These are phyloP conservation scores for Nephotettix cincticeps DNA, from an alignment of 1,140 invertebrate genomes.

Conservation along the genomic window DNA sequence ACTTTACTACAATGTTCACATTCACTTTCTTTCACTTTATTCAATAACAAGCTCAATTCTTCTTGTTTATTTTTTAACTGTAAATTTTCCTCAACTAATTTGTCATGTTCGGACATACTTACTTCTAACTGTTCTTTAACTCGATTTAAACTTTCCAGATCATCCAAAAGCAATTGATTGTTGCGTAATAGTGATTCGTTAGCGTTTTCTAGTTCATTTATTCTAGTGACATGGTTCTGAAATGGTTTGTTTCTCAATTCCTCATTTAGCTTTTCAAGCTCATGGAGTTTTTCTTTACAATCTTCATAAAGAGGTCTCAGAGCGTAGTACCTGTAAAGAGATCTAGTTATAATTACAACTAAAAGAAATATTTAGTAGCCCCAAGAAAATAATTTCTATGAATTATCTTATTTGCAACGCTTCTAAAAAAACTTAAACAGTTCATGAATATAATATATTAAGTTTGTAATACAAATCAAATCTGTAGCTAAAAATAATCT, in stretches of 20 bases:
- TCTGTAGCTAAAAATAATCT: no score
- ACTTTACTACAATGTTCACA: no score
- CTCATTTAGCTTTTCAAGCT: conserved; percentile 55
- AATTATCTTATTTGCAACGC: no score
- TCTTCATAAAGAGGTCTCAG: conserved; percentile 47
- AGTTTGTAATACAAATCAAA: no score
- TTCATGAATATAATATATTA: no score
- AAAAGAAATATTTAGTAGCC: no score
- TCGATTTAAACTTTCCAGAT: not conserved
- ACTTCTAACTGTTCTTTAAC: not conserved
- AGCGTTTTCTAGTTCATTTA: not conserved
- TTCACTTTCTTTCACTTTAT: no score
- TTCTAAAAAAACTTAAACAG: no score
- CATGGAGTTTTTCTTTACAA: conserved; percentile 14
- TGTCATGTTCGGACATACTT: not conserved
- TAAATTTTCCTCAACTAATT: not conserved
- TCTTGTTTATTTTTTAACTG: conserved; percentile 44
- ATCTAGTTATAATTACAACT: not conserved
- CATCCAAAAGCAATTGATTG: not conserved
- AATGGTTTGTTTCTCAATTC: conserved; percentile 65
- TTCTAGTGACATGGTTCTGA: conserved; percentile 50
- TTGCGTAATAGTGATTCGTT: not conserved
- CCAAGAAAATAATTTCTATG: no score
- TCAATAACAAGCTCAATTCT: conserved; percentile 38
- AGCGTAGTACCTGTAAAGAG: conserved; percentile 46